Base-by-base conservation (phyloP, 2,113 vertebrate genomes). In the Australoheros scitulus region DNA sequence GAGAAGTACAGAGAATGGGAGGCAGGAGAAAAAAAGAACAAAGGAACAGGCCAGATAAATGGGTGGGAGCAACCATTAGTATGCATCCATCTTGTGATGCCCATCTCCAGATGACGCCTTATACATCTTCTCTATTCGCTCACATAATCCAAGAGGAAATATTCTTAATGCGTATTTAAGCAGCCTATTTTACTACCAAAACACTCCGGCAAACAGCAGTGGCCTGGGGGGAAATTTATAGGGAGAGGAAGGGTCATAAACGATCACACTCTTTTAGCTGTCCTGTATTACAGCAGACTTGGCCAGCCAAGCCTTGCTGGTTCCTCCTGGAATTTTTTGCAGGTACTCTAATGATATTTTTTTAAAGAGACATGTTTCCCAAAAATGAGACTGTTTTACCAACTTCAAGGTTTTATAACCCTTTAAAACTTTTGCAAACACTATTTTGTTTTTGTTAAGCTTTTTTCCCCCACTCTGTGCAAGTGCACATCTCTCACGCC, bases 101-200 rank as follows among this genome's bases (percentile, higher is more conserved):
- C 32, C 32, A 76, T 57, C 64, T 78, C 68, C 47, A 63, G 83
- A 88, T 78, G 77, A 91, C 29, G 56, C 34, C 61, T 43, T 61
- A 82, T 77, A 80, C 79, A 38, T 91, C 78, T 85, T 79, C 75
- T 76, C 76, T 34, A 17, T 72, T 80, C 29, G 41, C 36, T 47
- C 7, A 55, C 58, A n/a, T 72, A 65, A 88, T 81, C 74, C 57
- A 34, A 57, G 61, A 63, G 47, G 77, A 88, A 77, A 84, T 87
- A 85, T 85, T 89, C 83, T 84, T 84, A 86, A 90, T 85, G 83
- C 9, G 58, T 77, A 83, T 91, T 87, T 92, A 88, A 92, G 70
- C 80, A 84, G 80, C 55, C 72, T 74, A 81, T 85, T 92, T 92
- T 83, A 91, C 58, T 34, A 86, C 38, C 52, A 60, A 88, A 87